phyloP scores from a whole-genome alignment of 2,113 vertebrate genomes.

The Nibea coibor region DNA sequence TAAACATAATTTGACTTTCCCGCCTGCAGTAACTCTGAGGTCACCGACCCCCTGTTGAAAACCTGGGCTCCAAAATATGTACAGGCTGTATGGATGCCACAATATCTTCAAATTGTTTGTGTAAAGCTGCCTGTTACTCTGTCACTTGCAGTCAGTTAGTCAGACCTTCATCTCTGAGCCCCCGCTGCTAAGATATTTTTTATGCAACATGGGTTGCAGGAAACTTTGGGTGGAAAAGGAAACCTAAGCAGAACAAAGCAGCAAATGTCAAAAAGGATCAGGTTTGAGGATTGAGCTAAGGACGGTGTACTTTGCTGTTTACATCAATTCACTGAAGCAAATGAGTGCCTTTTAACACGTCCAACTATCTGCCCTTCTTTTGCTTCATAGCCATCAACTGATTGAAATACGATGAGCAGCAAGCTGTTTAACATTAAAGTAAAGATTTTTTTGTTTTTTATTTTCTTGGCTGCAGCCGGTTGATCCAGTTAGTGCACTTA shows the following conservation, averaged over 20 bases:
- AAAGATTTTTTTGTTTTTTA: background rate
- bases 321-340: background rate
- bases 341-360: background rate
- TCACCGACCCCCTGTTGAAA: too few relatives aligned
- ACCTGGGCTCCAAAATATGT: background rate
- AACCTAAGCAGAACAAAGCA: constrained; percentile 21
- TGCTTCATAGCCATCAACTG: background rate
- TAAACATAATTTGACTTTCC: too few relatives aligned
- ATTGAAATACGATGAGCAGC: background rate
- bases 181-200: constrained; percentile 23
- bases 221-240: constrained; percentile 13
- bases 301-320: constrained; percentile 1
- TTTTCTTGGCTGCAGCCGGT: background rate
- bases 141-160: background rate
- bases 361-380: background rate
- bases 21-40: too few relatives aligned
- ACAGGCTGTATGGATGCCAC: background rate
- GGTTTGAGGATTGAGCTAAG: constrained; percentile 13
- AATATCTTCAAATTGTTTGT: background rate
- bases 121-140: background rate
- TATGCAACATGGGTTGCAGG: background rate
- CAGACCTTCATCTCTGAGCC: background rate
- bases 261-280: constrained; percentile 26
- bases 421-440: background rate
- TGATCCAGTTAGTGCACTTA: constrained; percentile 30